These are phyloP conservation scores for Episyrphus balteatus DNA, from an alignment of 1,140 invertebrate species.

Conservation along the genomic window DNA sequence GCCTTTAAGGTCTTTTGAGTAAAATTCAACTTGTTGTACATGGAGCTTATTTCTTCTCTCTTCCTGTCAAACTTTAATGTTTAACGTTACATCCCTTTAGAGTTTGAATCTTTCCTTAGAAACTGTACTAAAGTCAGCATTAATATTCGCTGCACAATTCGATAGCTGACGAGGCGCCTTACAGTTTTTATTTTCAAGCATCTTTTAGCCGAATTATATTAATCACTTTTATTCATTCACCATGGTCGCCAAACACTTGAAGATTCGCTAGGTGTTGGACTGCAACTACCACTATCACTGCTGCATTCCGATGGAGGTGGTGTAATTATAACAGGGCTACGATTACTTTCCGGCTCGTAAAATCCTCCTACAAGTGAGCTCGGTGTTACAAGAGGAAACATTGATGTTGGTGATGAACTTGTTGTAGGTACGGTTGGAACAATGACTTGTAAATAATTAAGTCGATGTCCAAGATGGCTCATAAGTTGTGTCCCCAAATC, in stretches of 20 bases:
- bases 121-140: too few species aligned
- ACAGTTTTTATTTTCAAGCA: too few species aligned
- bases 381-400: neutral
- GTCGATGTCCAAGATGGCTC: constrained; percentile 71
- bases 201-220: too few species aligned
- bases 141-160: too few species aligned
- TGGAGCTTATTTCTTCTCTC: too few species aligned
- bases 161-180: too few species aligned
- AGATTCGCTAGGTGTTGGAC: constrained; percentile 31
- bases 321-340: constrained; percentile 17
- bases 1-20: too few species aligned
- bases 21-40: too few species aligned
- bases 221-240: constrained; percentile 13
- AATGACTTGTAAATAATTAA: constrained; percentile 48
- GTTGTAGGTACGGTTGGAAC: constrained; percentile 20
- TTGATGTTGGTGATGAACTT: neutral
- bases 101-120: too few species aligned
- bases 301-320: constrained; percentile 34
- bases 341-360: neutral
- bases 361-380: neutral
- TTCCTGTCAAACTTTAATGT: too few species aligned
- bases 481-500: constrained; percentile 76
- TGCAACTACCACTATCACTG: constrained; percentile 29
- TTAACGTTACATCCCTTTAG: too few species aligned
- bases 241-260: constrained; percentile 32